phyloP scores from a whole-genome alignment of 2,888 invertebrate genomes.

The Lissocephala sabroskyi region DNA sequence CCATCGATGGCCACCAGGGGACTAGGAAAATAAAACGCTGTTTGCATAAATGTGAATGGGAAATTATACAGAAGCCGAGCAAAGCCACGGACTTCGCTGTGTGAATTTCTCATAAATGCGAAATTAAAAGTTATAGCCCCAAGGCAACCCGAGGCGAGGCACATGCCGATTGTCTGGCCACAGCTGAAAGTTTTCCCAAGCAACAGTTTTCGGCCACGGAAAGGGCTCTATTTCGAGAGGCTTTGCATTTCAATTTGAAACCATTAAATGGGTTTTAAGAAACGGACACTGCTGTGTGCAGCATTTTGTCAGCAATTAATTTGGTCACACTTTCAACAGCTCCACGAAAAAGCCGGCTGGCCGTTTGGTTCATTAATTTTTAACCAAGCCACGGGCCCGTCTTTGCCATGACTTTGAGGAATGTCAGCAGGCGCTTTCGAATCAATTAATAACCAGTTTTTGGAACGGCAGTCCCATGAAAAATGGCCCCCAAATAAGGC shows the following conservation, averaged over 20 bases:
- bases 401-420: conserved; percentile 21
- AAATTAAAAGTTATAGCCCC: neutral
- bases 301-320: conserved; percentile 44
- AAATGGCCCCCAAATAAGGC: too few relatives aligned
- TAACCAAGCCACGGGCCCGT: too few relatives aligned
- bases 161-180: too few relatives aligned
- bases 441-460: conserved; percentile 48
- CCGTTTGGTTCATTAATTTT: conserved; percentile 38
- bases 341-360: conserved; percentile 16
- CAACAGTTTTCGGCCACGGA: neutral
- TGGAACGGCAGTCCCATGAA: too few relatives aligned
- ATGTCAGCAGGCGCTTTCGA: conserved; percentile 22
- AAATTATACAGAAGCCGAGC: too few relatives aligned
- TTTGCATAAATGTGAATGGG: too few relatives aligned
- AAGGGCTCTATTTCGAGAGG: neutral
- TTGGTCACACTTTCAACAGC: too few relatives aligned
- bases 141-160: too few relatives aligned
- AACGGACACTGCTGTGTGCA: conserved; percentile 1
- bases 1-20: too few relatives aligned
- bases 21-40: too few relatives aligned
- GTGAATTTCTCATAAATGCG: neutral
- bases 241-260: conserved; percentile 1
- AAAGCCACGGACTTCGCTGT: neutral
- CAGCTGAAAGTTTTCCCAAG: neutral
- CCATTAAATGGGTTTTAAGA: neutral